Evolutionary conservation across 1,140 invertebrate species (phyloP), one percentile per base, ranked within the genome.

Genomic region (Drosophila sulfurigaster): DNA sequence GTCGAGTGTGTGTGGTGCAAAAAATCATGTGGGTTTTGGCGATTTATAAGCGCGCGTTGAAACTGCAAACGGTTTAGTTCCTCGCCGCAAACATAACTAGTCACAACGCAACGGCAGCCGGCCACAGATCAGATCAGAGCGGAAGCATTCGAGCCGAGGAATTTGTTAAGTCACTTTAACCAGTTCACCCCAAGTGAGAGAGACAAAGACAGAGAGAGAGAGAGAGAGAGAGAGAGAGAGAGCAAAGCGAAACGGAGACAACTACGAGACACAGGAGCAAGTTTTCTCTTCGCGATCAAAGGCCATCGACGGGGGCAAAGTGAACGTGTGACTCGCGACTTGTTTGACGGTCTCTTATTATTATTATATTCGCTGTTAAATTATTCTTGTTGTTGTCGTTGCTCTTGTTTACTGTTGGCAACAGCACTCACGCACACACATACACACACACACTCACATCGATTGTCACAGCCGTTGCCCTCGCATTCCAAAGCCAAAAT

Each of bases 41-140:
- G 65, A 72, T 70, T 81, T 91, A 91, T 70, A 91, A 91, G 80
- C 88, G 54, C 70, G 68, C 75, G 82, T 45, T 72, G 82, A 74
- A 69, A 65, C 82, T 82, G 78, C 70, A 91, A 87, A 66, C 87
- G 80, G 88, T 91, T 91, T 91, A 91, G 88, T 91, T 91, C 87
- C 87, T 91, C 87, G 82, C 81, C 82, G 87, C 82, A 91, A 91
- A 91, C 82, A 87, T 78, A 83, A 88, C 88, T 91, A 91, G 87
- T 91, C 87, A 91, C 88, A 91, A 81, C 83, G 83, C 58, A 66
- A 75, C 73, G 69, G 57, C 46, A 35, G 49, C 20, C 25, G 28
- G 15, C 13, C 7, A 58, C 5, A 41, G 38, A 32, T 32, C 32
- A 32, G 32, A 38, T 38, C 48, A 35, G 72, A 82, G 79, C 72